Base-by-base conservation (phyloP, 2,113 vertebrate species). In the Epinephelus cyanopodus region DNA sequence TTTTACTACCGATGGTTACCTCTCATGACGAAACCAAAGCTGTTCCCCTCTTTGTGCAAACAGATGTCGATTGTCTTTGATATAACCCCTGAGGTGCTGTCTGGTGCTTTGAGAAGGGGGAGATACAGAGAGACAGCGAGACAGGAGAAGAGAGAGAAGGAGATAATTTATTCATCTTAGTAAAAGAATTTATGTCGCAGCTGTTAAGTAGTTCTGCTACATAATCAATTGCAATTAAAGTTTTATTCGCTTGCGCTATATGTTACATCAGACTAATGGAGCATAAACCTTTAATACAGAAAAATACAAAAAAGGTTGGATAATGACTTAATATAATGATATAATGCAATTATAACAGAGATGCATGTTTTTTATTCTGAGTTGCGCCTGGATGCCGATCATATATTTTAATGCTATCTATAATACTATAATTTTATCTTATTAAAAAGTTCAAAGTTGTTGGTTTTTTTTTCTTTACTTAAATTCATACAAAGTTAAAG, bases 11-110 rank as follows among this genome's bases (percentile, higher is more conserved):
- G 54, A 65, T 25, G 25, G 47, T 88, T 88, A 99, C 98, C 98
- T 96, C 98, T 95, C 92, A 99, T 94, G 71, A 99, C 98, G 6
- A 99, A 99, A 76, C 98, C 98, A 70, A 99, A 99, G 92, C 98
- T 99, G 92, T 91, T 97, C 85, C 98, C 98, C 88, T 99, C 98
- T 92, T 99, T 99, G 94, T 97, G 97, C 87, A 99, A 96, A 83
- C 97, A 97, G 92, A 99, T 96, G 60, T 99, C 98, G 57, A 98
- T 96, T 37, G 97, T 99, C 96, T 99, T 99, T 73, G 98, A 97
- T 91, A 98, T 94, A 84, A 98, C 95, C 84, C 96, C 97, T 58
- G 96, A 96, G 74, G 93, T 96, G 93, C 96, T 97, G 79, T 99
- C 97, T 5, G 97, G 97, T 60, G 96, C 98, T 99, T 72, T 29